phyloP scores from a whole-genome alignment of 2,888 invertebrate genomes.

The Strigamia maritima region DNA sequence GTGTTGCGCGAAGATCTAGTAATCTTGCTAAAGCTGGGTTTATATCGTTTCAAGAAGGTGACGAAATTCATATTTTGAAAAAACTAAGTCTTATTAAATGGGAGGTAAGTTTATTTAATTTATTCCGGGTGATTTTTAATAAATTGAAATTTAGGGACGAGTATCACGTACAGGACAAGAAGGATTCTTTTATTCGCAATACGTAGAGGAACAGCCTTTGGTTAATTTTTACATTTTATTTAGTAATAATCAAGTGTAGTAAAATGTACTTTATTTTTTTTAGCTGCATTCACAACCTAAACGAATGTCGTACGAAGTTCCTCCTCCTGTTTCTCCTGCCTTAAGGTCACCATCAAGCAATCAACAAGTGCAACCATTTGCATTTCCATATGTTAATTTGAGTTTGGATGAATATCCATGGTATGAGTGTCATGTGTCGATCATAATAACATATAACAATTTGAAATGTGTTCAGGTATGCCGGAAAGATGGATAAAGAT shows the following conservation, averaged over 20 bases:
- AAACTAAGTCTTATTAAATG: constrained; percentile 50
- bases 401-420: constrained; percentile 46
- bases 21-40: constrained; percentile 41
- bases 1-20: constrained; percentile 31
- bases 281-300: constrained; percentile 38
- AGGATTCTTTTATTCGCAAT: constrained; percentile 50
- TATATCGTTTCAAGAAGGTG: constrained; percentile 47
- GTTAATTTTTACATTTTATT: background rate
- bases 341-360: background rate
- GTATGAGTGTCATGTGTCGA: constrained; percentile 36
- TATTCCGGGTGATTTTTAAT: too few species aligned
- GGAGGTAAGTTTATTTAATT: constrained; percentile 51
- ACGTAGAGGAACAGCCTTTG: constrained; percentile 45
- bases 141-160: constrained; percentile 45
- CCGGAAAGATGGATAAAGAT: constrained; percentile 47
- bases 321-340: constrained; percentile 16
- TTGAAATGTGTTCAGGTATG: constrained; percentile 42
- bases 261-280: background rate
- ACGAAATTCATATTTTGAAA: constrained; percentile 49
- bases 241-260: background rate
- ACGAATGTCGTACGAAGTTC: constrained; percentile 43
- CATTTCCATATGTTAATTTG: constrained; percentile 31
- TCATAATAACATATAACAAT: background rate
- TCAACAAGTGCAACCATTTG: background rate
- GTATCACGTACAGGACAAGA: constrained; percentile 45